phyloP scores from a whole-genome alignment of 2,797 vertebrate species.

The Microhierax caerulescens region DNA sequence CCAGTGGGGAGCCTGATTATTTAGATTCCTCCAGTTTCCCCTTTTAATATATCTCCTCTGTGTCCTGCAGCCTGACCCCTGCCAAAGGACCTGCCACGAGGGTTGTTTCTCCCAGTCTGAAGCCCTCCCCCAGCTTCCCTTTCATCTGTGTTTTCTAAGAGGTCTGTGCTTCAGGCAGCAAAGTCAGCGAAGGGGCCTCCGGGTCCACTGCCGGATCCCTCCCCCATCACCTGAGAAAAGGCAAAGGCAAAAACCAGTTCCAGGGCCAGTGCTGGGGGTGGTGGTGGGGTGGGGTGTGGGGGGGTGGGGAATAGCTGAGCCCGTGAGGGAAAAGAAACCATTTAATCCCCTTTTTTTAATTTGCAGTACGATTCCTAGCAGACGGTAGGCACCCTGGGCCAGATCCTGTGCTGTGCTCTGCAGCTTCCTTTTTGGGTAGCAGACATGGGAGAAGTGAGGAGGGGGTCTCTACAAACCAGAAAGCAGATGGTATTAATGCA shows the following conservation, averaged over 20 bases:
- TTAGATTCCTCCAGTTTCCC: conserved; percentile 64
- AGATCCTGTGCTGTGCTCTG: neutral
- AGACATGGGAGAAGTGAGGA: neutral
- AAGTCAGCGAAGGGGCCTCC: conserved; percentile 45
- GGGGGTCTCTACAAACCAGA: neutral
- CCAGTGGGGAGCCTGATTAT: conserved; percentile 69
- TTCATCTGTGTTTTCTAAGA: conserved; percentile 67
- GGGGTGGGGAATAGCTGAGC: neutral
- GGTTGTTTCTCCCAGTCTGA: conserved; percentile 58
- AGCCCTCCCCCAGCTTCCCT: conserved; percentile 70
- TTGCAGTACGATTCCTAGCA: neutral
- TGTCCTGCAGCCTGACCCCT: conserved; percentile 64
- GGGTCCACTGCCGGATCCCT: conserved; percentile 4
- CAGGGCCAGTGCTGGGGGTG: neutral
- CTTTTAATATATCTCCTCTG: conserved; percentile 67
- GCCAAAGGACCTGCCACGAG: conserved; percentile 62
- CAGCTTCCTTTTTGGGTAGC: neutral
- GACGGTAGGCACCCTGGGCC: rapidly evolving
- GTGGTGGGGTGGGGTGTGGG: neutral
- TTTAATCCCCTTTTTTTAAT: neutral
- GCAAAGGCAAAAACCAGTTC: conserved; percentile 25
- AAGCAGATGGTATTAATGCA: neutral
- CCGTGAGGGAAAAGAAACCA: neutral
- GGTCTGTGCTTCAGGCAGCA: conserved; percentile 41
- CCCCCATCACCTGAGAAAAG: conserved; percentile 66